Evolutionary conservation across 2,113 vertebrate genomes (phyloP), one percentile per base, ranked within the genome.

Genomic region (Hippoglossus stenolepis): DNA sequence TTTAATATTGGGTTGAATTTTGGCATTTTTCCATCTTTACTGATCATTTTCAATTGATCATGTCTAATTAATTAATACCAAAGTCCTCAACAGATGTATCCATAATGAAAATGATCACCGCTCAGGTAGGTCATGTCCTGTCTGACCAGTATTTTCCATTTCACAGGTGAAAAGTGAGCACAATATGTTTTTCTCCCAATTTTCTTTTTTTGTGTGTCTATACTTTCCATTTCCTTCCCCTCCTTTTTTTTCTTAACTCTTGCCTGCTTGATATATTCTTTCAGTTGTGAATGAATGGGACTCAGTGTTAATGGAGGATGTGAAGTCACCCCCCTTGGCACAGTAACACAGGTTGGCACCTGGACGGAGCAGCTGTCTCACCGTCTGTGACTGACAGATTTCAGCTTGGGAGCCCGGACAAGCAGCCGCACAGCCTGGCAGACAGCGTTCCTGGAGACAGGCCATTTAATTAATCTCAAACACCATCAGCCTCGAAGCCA

Each of bases 261-360:
- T 71, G 47, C 70, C 72, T 61, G 15, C 80, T 63, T 18, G 20
- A 73, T 81, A 53, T 67, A 61, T 75, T 75, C 75, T 75, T 81
- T 73, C 72, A 62, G 77, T 51, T 26, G 45, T 82, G 75, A 78
- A 65, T 87, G 80, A 90, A 89, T 82, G 60, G 65, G 73, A 60
- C 72, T 62, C 73, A 80, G 78, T 84, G 85, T 72, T 73, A 58
- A 69, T 54, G 70, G 86, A 87, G 85, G 87, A 90, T 73, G 80
- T 92, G 89, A 91, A 89, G 86, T 92, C 91, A 93, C 82, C 47
- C 12, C 60, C 60, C 12, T 83, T 91, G 90, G 89, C 86, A 77
- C 13, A 49, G 61, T 58, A 87, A 75, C 75, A 90, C 80, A 84
- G 82, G 54, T 70, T 82, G 86, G 85, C 86, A 89, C 89, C 90